Conservation (phyloP, 2,113 vertebrate genomes). For the Clarias batrachus region DNA sequence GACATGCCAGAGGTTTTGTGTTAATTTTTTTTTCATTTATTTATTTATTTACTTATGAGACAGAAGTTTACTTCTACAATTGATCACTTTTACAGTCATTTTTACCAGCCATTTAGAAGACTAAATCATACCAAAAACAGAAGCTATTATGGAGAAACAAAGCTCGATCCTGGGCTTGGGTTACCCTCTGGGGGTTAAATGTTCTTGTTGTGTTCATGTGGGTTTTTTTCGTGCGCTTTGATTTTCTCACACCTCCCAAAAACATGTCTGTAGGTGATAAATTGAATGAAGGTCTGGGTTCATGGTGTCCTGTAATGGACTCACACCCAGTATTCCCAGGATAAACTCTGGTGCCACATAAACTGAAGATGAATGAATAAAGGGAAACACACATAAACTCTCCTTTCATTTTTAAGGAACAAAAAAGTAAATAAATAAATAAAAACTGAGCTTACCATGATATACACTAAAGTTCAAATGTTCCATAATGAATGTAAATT, state of each 20-base stretch:
- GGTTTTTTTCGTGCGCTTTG: background rate
- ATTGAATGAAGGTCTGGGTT: background rate
- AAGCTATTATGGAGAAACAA: background rate
- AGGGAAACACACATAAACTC: background rate
- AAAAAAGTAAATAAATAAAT: background rate
- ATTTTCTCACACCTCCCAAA: background rate
- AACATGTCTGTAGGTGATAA: conserved; percentile 2
- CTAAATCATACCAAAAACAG: background rate
- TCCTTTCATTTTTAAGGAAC: background rate
- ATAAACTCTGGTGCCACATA: background rate
- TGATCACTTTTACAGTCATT: background rate
- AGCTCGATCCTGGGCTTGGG: background rate
- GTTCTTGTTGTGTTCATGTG: background rate
- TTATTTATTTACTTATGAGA: background rate
- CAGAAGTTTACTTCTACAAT: background rate
- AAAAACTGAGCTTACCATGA: background rate
- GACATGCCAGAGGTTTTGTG: background rate
- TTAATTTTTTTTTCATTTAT: background rate
- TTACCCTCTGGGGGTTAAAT: background rate
- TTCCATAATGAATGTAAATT: background rate
- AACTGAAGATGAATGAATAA: background rate
- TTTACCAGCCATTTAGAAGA: background rate
- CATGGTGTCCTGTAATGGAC: background rate
- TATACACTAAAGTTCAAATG: background rate
- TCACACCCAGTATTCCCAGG: background rate